A percentile compares a stretch with the other conserved stretches of the same genome.
Evolutionary conservation across 2,888 invertebrate genomes (phyloP).

Genomic region (Nycteola revayana): DNA sequence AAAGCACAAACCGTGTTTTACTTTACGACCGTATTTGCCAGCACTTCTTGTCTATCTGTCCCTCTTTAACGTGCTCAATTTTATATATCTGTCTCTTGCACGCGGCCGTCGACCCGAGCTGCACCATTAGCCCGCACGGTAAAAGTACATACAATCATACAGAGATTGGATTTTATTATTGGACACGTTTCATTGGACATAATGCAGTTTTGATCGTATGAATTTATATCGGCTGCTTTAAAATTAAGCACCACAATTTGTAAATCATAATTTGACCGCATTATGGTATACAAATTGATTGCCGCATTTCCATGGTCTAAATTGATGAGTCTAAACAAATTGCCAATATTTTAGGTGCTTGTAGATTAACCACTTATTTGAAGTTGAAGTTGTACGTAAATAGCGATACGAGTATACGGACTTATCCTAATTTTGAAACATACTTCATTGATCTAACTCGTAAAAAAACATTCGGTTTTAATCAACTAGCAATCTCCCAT

Average conservation of each 20-base stretch:
- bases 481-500: too few relatives aligned
- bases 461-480: too few relatives aligned
- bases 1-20: slow-evolving; percentile 58
- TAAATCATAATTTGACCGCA: not conserved
- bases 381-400: too few relatives aligned
- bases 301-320: too few relatives aligned
- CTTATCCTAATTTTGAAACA: too few relatives aligned
- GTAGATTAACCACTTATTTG: too few relatives aligned
- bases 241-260: too few relatives aligned
- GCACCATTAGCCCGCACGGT: slow-evolving; percentile 46
- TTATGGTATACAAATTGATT: too few relatives aligned
- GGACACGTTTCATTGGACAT: slow-evolving; percentile 36
- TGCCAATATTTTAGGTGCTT: too few relatives aligned
- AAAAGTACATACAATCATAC: slow-evolving; percentile 47
- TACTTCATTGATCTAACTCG: too few relatives aligned
- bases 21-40: slow-evolving; percentile 62
- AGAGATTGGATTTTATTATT: slow-evolving; percentile 41
- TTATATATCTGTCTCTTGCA: slow-evolving; percentile 35
- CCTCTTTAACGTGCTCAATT: slow-evolving; percentile 24
- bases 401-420: too few relatives aligned
- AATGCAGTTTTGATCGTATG: slow-evolving; percentile 20
- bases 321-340: too few relatives aligned
- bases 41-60: slow-evolving; percentile 40
- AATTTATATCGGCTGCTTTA: not conserved
- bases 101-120: slow-evolving; percentile 63